Percentiles rank a stretch among this genome's conserved stretches.
Evolutionary conservation across 1,140 invertebrate genomes (phyloP).

Genomic region (Anastrepha obliqua): DNA sequence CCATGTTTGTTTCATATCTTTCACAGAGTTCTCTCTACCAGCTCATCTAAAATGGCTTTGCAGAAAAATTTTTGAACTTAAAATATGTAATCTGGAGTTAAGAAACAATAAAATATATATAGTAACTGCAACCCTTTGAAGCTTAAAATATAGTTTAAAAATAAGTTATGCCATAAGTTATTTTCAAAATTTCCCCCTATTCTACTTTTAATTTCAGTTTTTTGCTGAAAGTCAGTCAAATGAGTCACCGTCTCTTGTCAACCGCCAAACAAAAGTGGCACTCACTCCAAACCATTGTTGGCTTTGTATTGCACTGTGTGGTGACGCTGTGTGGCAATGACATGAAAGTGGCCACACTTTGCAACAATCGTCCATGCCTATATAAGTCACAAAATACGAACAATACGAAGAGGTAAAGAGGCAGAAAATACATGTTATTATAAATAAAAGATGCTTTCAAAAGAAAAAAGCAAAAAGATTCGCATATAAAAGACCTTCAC

Average conservation of each 20-base stretch:
- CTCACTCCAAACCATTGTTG: slow-evolving; percentile 24
- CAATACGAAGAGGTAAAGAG: background rate
- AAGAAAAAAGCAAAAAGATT: background rate
- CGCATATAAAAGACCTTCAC: slow-evolving; percentile 25
- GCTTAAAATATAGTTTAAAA: too few relatives aligned
- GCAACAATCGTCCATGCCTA: background rate
- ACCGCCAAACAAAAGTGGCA: slow-evolving; percentile 34
- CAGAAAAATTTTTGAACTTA: too few relatives aligned
- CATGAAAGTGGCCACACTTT: slow-evolving; percentile 9
- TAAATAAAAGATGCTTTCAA: slow-evolving; percentile 1
- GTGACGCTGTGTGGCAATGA: slow-evolving; percentile 10
- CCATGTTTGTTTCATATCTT: too few relatives aligned
- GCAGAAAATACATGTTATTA: background rate
- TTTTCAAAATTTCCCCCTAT: too few relatives aligned
- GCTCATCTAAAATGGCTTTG: too few relatives aligned
- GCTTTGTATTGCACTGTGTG: background rate
- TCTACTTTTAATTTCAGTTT: too few relatives aligned
- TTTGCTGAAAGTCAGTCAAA: background rate
- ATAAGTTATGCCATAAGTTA: too few relatives aligned
- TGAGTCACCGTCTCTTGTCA: background rate
- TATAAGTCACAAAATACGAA: background rate
- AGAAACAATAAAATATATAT: too few relatives aligned
- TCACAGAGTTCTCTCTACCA: too few relatives aligned
- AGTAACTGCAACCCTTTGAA: too few relatives aligned
- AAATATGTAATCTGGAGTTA: too few relatives aligned